Percentiles rank a stretch among this genome's conserved stretches.
Evolutionary conservation across 2,888 invertebrate genomes (phyloP).

Genomic region (Synergus itoensis): DNA sequence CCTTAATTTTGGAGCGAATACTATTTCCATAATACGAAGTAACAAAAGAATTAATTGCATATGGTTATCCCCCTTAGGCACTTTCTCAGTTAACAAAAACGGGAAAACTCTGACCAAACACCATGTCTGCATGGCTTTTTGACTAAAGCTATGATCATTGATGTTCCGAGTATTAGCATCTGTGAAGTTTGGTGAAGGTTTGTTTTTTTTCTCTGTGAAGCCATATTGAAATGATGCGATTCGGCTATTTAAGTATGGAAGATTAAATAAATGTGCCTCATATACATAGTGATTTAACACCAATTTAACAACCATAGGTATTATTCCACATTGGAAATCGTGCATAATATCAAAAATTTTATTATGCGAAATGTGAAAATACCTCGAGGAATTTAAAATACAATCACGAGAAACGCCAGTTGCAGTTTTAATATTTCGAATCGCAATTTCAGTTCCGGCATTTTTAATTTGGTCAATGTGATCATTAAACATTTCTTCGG

Average conservation of each 20-base stretch:
- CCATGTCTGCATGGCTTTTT: slow-evolving; percentile 55
- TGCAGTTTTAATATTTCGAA: slow-evolving; percentile 21
- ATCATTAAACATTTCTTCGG: slow-evolving; percentile 42
- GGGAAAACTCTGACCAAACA: slow-evolving; percentile 49
- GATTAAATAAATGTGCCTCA: slow-evolving; percentile 32
- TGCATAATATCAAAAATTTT: slow-evolving; percentile 49
- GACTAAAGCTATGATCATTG: slow-evolving; percentile 49
- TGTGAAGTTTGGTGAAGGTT: slow-evolving; percentile 54
- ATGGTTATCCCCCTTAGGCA: slow-evolving; percentile 43
- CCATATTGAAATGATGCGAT: slow-evolving; percentile 45
- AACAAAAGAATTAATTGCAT: slow-evolving; percentile 43
- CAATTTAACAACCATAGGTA: slow-evolving; percentile 53
- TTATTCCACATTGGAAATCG: slow-evolving; percentile 48
- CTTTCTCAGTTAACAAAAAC: slow-evolving; percentile 49
- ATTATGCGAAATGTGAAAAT: slow-evolving; percentile 44
- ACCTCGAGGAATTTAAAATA: slow-evolving; percentile 42
- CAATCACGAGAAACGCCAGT: slow-evolving; percentile 47
- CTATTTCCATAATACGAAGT: slow-evolving; percentile 48
- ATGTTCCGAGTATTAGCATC: slow-evolving; percentile 44
- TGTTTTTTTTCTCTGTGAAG: slow-evolving; percentile 45
- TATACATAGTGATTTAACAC: slow-evolving; percentile 41
- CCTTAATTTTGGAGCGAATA: slow-evolving; percentile 45
- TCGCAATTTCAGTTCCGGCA: slow-evolving; percentile 18
- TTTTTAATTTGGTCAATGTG: slow-evolving; percentile 36
- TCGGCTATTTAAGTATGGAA: slow-evolving; percentile 30